phyloP scores from a whole-genome alignment of 2,888 invertebrate species.

The Pimpla rufipes region DNA sequence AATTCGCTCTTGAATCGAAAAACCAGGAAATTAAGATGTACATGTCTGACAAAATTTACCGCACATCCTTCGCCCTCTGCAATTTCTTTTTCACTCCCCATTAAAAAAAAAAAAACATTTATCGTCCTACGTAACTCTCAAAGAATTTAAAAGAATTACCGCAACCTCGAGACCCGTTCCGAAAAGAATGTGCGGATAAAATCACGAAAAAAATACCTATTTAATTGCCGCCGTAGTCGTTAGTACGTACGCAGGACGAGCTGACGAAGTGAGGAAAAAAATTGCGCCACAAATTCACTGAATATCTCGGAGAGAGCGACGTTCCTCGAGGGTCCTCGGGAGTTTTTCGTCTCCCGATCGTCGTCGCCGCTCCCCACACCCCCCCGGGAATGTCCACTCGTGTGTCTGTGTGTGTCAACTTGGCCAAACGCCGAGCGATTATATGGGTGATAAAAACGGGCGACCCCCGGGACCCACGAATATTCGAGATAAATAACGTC shows the following conservation, averaged over 20 bases:
- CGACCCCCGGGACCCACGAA: conserved; percentile 67
- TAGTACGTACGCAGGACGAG: background rate
- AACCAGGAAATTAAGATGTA: background rate
- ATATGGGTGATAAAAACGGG: conserved; percentile 79
- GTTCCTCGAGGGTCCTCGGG: conserved; percentile 18
- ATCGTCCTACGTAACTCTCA: too few relatives aligned
- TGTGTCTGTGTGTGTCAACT: conserved; percentile 33
- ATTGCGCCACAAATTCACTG: background rate
- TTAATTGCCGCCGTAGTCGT: background rate
- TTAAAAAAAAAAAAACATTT: too few relatives aligned
- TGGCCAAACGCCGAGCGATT: conserved; percentile 75
- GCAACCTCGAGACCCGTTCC: background rate
- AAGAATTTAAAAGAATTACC: too few relatives aligned
- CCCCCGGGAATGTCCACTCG: conserved; percentile 19
- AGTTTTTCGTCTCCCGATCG: conserved; percentile 35
- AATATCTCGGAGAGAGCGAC: conserved; percentile 40
- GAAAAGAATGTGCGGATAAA: background rate
- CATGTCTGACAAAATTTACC: too few relatives aligned
- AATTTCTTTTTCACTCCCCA: background rate
- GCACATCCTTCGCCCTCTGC: too few relatives aligned
- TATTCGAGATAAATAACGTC: conserved; percentile 77
- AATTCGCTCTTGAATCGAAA: background rate
- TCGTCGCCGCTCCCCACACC: conserved; percentile 54
- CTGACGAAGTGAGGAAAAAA: background rate
- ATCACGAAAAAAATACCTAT: background rate